Evolutionary conservation across 1,140 invertebrate species (phyloP).

Genomic region (Drosophila aff.): DNA sequence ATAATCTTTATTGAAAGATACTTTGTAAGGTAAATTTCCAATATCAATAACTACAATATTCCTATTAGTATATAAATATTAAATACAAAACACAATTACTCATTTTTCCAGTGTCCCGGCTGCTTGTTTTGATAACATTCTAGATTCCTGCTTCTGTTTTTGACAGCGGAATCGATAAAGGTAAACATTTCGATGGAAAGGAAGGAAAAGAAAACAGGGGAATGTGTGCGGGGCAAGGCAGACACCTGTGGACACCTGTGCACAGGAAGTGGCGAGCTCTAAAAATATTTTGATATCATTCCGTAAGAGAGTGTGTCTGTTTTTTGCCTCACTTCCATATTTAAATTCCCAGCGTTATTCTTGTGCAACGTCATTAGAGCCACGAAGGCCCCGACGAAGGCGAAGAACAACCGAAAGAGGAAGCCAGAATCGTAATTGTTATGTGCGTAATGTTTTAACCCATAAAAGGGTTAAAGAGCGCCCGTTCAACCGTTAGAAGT

Average conservation of each 20-base stretch:
- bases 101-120: neutral
- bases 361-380: constrained; percentile 48
- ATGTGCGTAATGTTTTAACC: constrained; percentile 41
- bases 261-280: constrained; percentile 35
- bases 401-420: constrained; percentile 4
- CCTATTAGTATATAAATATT: neutral
- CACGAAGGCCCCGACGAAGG: constrained; percentile 7
- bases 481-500: constrained; percentile 39
- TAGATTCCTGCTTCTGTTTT: constrained; percentile 17
- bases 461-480: constrained; percentile 54
- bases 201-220: constrained; percentile 5
- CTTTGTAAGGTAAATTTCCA: neutral
- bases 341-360: constrained; percentile 21
- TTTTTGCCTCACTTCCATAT: constrained; percentile 9
- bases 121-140: constrained; percentile 24
- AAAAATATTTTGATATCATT: constrained; percentile 45
- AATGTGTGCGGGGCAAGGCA: neutral
- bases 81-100: neutral
- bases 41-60: neutral
- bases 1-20: neutral
- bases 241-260: constrained; percentile 44
- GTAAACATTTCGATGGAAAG: constrained; percentile 14
- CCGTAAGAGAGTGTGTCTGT: neutral
- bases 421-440: constrained; percentile 41
- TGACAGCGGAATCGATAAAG: constrained; percentile 21